Conservation (phyloP, 92 coral and sea anemone species). For the Porites divaricata region DNA sequence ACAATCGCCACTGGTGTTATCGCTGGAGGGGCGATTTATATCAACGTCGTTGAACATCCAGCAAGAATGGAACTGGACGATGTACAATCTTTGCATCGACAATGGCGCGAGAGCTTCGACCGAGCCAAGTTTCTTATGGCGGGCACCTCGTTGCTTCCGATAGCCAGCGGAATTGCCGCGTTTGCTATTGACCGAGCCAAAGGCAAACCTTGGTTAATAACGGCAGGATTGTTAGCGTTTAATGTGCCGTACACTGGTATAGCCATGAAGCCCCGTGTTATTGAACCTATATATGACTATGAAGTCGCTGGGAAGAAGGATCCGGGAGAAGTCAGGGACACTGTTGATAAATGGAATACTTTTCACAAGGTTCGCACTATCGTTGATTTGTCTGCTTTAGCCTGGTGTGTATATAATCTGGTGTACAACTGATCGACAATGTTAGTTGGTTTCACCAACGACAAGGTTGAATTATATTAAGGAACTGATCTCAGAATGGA, state of each 20-base stretch:
- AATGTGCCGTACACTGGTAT: constrained; percentile 62
- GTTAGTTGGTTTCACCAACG: neutral
- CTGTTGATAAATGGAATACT: constrained; percentile 61
- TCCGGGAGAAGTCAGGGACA: constrained; percentile 61
- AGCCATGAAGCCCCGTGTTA: constrained; percentile 61
- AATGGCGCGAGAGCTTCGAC: constrained; percentile 66
- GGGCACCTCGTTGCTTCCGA: constrained; percentile 62
- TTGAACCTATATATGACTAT: constrained; percentile 59
- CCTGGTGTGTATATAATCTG: constrained; percentile 61
- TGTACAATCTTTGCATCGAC: constrained; percentile 58
- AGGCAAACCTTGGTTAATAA: constrained; percentile 63
- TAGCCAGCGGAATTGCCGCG: constrained; percentile 58
- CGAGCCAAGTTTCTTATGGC: constrained; percentile 70
- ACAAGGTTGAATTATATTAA: neutral
- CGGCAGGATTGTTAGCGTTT: constrained; percentile 55
- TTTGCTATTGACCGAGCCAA: constrained; percentile 54
- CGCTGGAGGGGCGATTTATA: constrained; percentile 72
- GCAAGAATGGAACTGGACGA: constrained; percentile 73
- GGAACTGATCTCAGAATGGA: neutral
- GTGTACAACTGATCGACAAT: constrained; percentile 38
- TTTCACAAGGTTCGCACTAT: constrained; percentile 62
- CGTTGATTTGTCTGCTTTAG: constrained; percentile 58
- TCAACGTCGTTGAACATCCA: constrained; percentile 69
- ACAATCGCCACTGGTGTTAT: constrained; percentile 64
- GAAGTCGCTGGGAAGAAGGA: constrained; percentile 60